Base-by-base conservation (phyloP, 1,140 invertebrate species). In the Solenopsis invicta region DNA sequence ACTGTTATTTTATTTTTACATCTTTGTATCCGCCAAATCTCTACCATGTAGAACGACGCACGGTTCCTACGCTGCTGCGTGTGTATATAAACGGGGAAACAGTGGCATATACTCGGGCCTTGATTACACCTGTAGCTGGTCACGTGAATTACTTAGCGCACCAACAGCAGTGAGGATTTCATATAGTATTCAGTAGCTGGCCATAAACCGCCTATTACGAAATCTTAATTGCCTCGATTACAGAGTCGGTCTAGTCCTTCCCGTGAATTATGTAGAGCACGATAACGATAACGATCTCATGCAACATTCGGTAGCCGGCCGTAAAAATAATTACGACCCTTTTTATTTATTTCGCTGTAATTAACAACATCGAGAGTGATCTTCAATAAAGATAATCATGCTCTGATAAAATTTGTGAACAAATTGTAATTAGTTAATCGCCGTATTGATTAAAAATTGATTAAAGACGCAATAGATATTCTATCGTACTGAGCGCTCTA, bases 91-190 rank as follows among this genome's bases (percentile, higher is more conserved):
- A 86, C 88, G 86, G 75, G 87, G 86, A 52, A 81, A 12, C 48
- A 89, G 81, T 87, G 87, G 89, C 77, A 86, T 74, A 86, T 74
- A 86, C 56, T 76, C 89, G 90, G 91, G 89, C 89, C 89, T 91
- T 92, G 87, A 81, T 91, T 88, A 91, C 90, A 91, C 89, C 69
- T 89, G 86, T 80, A 88, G 84, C 84, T 88, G 89, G 66, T 89
- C 69, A 87, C 61, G 45, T 87, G 88, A 90, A 91, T 88, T 90
- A 78, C 89, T 66, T 54, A 91, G 77, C 87, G 89, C 91, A 90
- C 89, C 84, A 56, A 82, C 12, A 59, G 48, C 78, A 71, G 59
- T 75, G n/a, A 74, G 41, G 61, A 50, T 74, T 56, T 84, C 41
- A 59, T 24, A 54, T 48, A 71, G 16, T 77, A 21, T 78, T 50